Evolutionary conservation across 2,888 invertebrate genomes (phyloP), one percentile per base, ranked within the genome.

Genomic region (Scotopteryx bipunctaria): DNA sequence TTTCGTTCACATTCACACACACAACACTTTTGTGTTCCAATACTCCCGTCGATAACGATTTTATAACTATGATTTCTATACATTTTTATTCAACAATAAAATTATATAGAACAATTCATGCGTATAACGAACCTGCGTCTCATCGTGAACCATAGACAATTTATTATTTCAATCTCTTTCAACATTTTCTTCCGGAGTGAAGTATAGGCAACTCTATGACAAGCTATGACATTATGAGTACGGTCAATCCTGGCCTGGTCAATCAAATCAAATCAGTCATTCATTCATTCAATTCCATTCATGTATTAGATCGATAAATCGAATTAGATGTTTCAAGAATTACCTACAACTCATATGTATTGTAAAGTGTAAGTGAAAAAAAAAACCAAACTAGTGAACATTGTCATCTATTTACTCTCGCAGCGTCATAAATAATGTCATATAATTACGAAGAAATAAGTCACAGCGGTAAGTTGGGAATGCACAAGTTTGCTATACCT

Each of bases 401-500:
- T 11, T 23, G n/a, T 25, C 9, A 27, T 9, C 9, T 25, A 3
- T 3, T 9, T 9, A 27, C 2, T 3, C n/a, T 3, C 21, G 8
- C 21, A 21, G 21, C 3, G 8, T 3, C 1, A 0, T 32, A 16
- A 6, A 42, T 16, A 9, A 47, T 47, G 47, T 35, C 47, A 2
- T 37, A 21, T 38, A 91, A 89, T 72, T 92, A 91, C 59, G 91
- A 92, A 59, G 91, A 92, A 65, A 76, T 93, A 73, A 87, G 84
- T 64, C 89, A 88, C 78, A 83, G 80, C 71, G 93, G 93, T 76
- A 56, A 52, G 66, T 59, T 15, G 9, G 0, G 14, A n/a, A 43
- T 6, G 16, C 2, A 5, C 15, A n/a, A 27, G 4, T 27, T 27
- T 1, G n/a, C n/a, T n/a, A n/a, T n/a, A n/a, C n/a, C n/a, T n/a